phyloP scores from a whole-genome alignment of 2,888 invertebrate genomes.

The Suillia variegata region DNA sequence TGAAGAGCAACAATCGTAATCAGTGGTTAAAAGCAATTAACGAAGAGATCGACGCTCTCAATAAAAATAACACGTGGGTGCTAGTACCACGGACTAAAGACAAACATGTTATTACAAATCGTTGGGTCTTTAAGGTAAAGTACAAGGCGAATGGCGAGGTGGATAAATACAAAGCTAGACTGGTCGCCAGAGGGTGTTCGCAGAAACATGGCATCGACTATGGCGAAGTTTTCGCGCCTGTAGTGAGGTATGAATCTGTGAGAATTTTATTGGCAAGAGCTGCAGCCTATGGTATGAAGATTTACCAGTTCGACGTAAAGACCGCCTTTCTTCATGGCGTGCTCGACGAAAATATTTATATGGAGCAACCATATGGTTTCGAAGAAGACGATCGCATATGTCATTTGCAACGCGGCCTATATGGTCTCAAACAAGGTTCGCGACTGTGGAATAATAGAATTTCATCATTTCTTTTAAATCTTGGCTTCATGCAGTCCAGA shows the following conservation, averaged over 20 bases:
- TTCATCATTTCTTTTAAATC: constrained; percentile 17
- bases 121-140: constrained; percentile 23
- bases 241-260: constrained; percentile 29
- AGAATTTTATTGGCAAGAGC: constrained; percentile 26
- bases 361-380: constrained; percentile 32
- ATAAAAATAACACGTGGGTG: constrained; percentile 20
- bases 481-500: constrained; percentile 23
- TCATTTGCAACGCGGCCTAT: constrained; percentile 26
- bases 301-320: constrained; percentile 31
- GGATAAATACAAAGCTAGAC: constrained; percentile 25
- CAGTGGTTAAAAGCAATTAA: constrained; percentile 78
- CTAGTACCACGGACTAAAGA: constrained; percentile 11
- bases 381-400: constrained; percentile 25
- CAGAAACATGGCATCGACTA: constrained; percentile 32
- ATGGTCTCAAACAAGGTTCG: constrained; percentile 28
- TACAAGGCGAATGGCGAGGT: constrained; percentile 13
- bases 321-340: constrained; percentile 32
- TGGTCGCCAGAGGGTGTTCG: constrained; percentile 27
- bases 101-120: no score
- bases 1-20: constrained; percentile 13
- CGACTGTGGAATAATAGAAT: constrained; percentile 25
- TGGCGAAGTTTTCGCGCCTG: constrained; percentile 31
- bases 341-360: constrained; percentile 26
- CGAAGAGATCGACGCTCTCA: constrained; percentile 70
- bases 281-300: constrained; percentile 23